A percentile compares a stretch with the other conserved stretches of the same genome.
phyloP scores from a whole-genome alignment of 2,113 vertebrate genomes.

The Symphodus melops region DNA sequence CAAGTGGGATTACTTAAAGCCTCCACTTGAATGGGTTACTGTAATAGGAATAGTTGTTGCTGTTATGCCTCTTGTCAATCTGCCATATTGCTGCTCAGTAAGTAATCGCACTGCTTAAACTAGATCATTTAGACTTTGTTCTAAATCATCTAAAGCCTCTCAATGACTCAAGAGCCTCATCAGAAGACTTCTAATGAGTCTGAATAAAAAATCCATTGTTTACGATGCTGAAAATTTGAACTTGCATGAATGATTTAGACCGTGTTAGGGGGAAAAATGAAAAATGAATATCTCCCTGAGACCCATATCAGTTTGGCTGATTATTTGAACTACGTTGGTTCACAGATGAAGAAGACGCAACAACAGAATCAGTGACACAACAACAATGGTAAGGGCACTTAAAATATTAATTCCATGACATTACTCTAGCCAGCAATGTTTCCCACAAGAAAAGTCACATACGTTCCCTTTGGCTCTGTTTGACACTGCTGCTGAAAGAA shows the following conservation, averaged over 20 bases:
- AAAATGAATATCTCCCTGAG: not conserved
- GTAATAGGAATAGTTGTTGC: constrained; percentile 11
- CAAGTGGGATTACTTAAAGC: constrained; percentile 44
- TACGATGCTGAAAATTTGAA: not conserved
- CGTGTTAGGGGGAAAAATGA: not conserved
- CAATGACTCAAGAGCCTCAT: constrained; percentile 22
- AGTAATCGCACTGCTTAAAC: constrained; percentile 27
- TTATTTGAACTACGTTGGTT: not conserved
- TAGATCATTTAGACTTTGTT: constrained; percentile 35
- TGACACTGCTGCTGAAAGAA: constrained; percentile 24
- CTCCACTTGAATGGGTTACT: constrained; percentile 16
- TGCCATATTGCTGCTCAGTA: constrained; percentile 10
- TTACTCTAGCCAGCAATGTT: constrained; percentile 6
- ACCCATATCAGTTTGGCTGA: not conserved
- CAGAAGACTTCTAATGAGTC: not conserved
- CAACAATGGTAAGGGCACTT: not conserved
- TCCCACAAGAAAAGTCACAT: constrained; percentile 5
- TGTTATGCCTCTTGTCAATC: constrained; percentile 26
- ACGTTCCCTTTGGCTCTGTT: not conserved
- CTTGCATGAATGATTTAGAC: constrained; percentile 4
- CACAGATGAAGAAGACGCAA: not conserved
- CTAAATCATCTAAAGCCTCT: constrained; percentile 26
- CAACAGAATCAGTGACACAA: not conserved
- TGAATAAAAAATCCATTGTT: constrained; percentile 1
- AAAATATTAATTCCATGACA: constrained; percentile 19